Evolutionary conservation across 2,888 invertebrate species (phyloP), one percentile per base, ranked within the genome.

Genomic region (Lysandra coridon): DNA sequence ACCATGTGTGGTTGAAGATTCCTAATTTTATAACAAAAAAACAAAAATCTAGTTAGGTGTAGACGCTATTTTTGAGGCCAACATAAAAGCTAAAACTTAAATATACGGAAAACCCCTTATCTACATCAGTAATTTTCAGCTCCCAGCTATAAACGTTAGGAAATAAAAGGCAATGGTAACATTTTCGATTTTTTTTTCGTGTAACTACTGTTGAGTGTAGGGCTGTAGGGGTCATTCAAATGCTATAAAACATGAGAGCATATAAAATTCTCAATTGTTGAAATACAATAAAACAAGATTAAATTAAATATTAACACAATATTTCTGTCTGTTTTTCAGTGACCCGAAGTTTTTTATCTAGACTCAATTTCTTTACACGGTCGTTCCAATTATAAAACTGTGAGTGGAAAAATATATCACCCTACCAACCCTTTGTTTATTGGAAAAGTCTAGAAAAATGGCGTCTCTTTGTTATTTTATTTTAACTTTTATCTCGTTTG

Each of bases 391-490:
- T 69, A 69, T 69, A 37, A 69, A 69, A 37, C 69, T 49, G 44
- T n/a, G 44, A 44, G 30, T 30, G 23, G 23, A 30, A 75, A 75
- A 44, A 23, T 12, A 23, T 23, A 23, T 75, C 17, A 40, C n/a
- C 44, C 74, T 75, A 49, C n/a, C 74, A 23, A 14, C 75, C 44
- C 75, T 75, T 75, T 44, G 49, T 75, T 75, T 75, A 75, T 75
- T 44, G 75, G 75, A 75, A 75, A 49, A 75, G 75, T 49, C 75
- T 44, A 75, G 75, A 75, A 75, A 75, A 75, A 49, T 44, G 6
- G 23, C 23, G 49, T 49, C 1, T 14, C 44, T 10, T 30, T 23
- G 44, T 75, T 75, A 49, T 75, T 75, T 30, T 44, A 75, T 23
- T 49, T 75, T 75, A 23, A 49, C 23, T 49, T 75, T 49, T 75